phyloP scores from a whole-genome alignment of 2,888 invertebrate species.

The Drosophila mimica region DNA sequence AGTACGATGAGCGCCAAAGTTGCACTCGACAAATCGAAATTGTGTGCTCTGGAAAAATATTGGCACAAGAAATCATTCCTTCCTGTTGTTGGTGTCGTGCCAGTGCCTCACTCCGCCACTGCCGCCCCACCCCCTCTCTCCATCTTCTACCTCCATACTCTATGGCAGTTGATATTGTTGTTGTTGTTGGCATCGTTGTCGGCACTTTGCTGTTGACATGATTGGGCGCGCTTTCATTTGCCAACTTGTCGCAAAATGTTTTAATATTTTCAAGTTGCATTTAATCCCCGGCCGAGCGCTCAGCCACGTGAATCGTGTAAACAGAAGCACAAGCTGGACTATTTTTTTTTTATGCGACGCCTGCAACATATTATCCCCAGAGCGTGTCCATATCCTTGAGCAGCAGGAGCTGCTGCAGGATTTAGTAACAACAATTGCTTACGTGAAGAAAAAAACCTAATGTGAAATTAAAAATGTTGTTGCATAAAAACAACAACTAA shows the following conservation, averaged over 20 bases:
- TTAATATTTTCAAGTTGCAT: slow-evolving; percentile 81
- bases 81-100: slow-evolving; percentile 81
- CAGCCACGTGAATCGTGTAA: slow-evolving; percentile 75
- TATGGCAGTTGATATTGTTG: slow-evolving; percentile 22
- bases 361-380: slow-evolving; percentile 41
- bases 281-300: slow-evolving; percentile 68
- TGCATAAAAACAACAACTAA: slow-evolving; percentile 51
- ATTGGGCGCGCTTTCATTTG: slow-evolving; percentile 79
- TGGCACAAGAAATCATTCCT: slow-evolving; percentile 85
- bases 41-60: slow-evolving; percentile 85
- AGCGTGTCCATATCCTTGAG: slow-evolving; percentile 13
- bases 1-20: slow-evolving; percentile 81
- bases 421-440: slow-evolving; percentile 25
- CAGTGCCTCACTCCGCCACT: slow-evolving; percentile 19
- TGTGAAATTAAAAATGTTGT: slow-evolving; percentile 65
- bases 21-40: slow-evolving; percentile 85
- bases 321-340: slow-evolving; percentile 69
- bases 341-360: slow-evolving; percentile 18
- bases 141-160: background rate
- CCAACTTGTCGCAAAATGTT: slow-evolving; percentile 81
- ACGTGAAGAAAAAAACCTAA: slow-evolving; percentile 47
- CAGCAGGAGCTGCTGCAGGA: slow-evolving; percentile 3
- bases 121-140: background rate
- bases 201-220: slow-evolving; percentile 77
- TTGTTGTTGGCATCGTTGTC: slow-evolving; percentile 48